Percentiles rank a stretch among this genome's conserved stretches.
Conservation (phyloP, 2,797 vertebrate species). For the Notoglanidium macrostoma region DNA sequence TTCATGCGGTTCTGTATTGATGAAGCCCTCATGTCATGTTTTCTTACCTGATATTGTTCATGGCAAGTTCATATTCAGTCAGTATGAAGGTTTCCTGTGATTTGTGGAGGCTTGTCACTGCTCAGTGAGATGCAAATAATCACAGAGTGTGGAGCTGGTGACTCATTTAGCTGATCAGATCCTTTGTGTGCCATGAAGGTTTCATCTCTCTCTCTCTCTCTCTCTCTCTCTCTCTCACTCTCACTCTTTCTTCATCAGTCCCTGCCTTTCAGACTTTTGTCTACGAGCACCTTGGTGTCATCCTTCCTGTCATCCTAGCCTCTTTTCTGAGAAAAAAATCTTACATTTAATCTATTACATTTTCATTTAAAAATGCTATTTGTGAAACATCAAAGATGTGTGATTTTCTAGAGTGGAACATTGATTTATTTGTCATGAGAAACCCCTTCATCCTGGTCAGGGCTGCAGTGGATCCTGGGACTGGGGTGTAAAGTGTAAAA, state of each 20-base stretch:
- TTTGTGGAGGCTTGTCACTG: conserved; percentile 22
- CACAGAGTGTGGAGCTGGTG: neutral
- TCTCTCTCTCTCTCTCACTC: neutral
- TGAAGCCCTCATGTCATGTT: neutral
- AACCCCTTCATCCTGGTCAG: neutral
- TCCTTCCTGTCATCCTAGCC: too few relatives aligned
- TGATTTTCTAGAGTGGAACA: neutral
- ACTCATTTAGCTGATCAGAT: conserved; percentile 34
- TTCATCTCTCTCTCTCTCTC: neutral
- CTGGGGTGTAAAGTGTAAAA: neutral
- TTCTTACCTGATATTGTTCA: conserved; percentile 14
- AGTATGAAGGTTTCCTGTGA: conserved; percentile 11
- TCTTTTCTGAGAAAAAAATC: neutral
- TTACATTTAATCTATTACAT: neutral
- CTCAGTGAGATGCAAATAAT: neutral
- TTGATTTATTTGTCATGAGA: neutral
- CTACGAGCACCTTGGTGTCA: neutral
- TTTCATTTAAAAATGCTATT: neutral
- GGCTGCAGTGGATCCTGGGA: neutral
- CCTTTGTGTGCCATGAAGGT: conserved; percentile 20
- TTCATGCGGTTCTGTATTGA: neutral
- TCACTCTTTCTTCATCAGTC: neutral
- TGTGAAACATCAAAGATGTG: neutral
- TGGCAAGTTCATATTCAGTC: conserved; percentile 4
- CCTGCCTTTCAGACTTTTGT: neutral